Evolutionary conservation across 2,797 vertebrate species (phyloP).

Genomic region (Dromococcyx pavoninus): DNA sequence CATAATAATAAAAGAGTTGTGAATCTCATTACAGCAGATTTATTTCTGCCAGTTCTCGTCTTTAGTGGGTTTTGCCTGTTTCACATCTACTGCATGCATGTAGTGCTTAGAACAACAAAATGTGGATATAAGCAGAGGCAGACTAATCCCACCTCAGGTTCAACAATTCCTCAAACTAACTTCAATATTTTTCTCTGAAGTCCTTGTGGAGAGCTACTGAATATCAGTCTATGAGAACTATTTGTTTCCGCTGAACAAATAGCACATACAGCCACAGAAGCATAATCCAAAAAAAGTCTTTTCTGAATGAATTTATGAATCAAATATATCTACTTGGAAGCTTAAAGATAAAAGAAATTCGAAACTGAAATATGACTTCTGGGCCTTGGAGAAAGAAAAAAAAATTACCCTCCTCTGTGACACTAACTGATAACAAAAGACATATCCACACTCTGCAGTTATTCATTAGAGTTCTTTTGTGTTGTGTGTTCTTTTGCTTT

Average conservation of each 20-base stretch:
- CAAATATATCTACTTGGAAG: constrained; percentile 49
- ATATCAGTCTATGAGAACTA: not conserved
- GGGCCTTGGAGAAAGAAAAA: not conserved
- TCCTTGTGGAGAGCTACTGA: constrained; percentile 13
- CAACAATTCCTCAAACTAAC: not conserved
- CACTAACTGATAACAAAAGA: constrained; percentile 43
- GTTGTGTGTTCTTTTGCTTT: not conserved
- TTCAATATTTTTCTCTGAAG: constrained; percentile 21
- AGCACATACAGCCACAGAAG: constrained; percentile 9
- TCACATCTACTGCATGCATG: not conserved
- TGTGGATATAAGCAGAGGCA: not conserved
- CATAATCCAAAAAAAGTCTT: constrained; percentile 4
- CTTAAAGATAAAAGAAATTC: constrained; percentile 53
- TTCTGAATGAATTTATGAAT: constrained; percentile 61
- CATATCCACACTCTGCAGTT: not conserved
- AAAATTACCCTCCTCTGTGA: not conserved
- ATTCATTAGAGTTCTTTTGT: not conserved
- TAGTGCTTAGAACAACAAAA: not conserved
- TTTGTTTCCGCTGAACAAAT: constrained; percentile 45
- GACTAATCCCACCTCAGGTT: not conserved
- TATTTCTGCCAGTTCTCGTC: not conserved
- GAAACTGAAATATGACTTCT: constrained; percentile 43
- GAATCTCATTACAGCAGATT: not conserved
- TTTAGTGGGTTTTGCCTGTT: not conserved
- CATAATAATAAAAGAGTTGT: not conserved